Percentiles rank a stretch among this genome's conserved stretches.
Conservation (phyloP, 1,140 invertebrate species). For the Phortica variegata region DNA sequence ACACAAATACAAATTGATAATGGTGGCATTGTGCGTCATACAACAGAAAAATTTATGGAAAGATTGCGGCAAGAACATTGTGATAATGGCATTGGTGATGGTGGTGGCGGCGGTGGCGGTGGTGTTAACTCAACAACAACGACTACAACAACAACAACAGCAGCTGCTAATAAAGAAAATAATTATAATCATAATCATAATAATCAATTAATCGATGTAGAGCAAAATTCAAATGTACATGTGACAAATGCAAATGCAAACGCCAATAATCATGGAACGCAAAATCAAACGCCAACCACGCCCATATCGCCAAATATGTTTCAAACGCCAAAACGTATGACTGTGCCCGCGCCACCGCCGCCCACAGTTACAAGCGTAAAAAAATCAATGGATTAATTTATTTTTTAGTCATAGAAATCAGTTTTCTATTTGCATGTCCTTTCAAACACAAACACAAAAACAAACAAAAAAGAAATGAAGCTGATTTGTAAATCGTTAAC, state of each 20-base stretch:
- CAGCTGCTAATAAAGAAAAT: conserved; percentile 10
- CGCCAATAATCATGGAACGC: conserved; percentile 8
- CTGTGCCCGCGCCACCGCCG: conserved; percentile 50
- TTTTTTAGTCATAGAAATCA: no score
- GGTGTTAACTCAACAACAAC: not conserved
- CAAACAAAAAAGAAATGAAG: not conserved
- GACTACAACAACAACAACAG: not conserved
- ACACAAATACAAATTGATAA: conserved; percentile 36
- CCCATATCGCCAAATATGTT: conserved; percentile 51
- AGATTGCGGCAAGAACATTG: conserved; percentile 39
- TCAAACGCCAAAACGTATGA: conserved; percentile 49
- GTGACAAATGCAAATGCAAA: not conserved
- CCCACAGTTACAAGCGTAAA: conserved; percentile 31
- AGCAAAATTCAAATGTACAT: not conserved
- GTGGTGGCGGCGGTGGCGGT: conserved; percentile 6
- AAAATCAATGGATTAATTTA: conserved; percentile 31
- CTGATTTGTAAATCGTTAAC: no score
- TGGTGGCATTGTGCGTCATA: conserved; percentile 31
- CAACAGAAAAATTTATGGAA: conserved; percentile 44
- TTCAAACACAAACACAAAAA: not conserved
- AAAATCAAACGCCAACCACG: conserved; percentile 33
- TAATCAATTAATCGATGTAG: conserved; percentile 12
- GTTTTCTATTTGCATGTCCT: no score
- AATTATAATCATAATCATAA: conserved; percentile 26
- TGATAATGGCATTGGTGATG: conserved; percentile 37